Evolutionary conservation across 1,140 invertebrate genomes (phyloP), one percentile per base, ranked within the genome.

Genomic region (Trichonephila inaurata): DNA sequence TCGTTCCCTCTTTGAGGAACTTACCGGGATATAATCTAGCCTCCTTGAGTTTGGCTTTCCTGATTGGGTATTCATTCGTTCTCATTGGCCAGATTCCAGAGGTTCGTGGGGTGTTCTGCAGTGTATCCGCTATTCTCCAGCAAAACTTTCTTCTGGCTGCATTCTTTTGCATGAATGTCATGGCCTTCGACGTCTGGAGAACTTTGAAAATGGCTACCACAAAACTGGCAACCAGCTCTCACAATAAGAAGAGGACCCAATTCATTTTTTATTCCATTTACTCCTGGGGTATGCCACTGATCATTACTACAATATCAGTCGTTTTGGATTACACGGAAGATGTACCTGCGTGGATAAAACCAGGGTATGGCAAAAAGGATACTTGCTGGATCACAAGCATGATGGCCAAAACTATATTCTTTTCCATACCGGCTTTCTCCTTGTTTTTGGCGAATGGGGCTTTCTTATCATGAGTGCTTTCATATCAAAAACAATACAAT

Each of bases 141-240:
- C 96, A 96, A 92, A 97, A 96, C 95, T 95, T 96, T 58, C 96
- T 97, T 94, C 95, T 97, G 44, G 95, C 96, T 0, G 96, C 96
- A 0, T 97, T 97, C 94, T 96, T 96, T 93, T 97, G 97, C 97
- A 97, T 96, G 96, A 96, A 96, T 77, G 96, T 97, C 2, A 96
- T 97, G 95, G 96, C 97, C 0, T 97, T 96, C 95, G 97, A 97
- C 94, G 96, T 97, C 2, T 97, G 96, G 95, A 95, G 96, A 33
- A 97, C 97, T 14, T 95, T 97, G 12, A 94, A 95, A 61, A 87
- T 96, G 89, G 96, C 96, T 8, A 96, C 96, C 0, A 95, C 95
- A 28, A 96, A 97, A 94, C 95, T 97, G 8, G 90, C 96, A n/a
- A 95, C 96, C 8, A n/a, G 95, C 95, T 40, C 94, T 95, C 14